Base-by-base conservation (phyloP, 2,888 invertebrate species). In the Isoperla grammatica region DNA sequence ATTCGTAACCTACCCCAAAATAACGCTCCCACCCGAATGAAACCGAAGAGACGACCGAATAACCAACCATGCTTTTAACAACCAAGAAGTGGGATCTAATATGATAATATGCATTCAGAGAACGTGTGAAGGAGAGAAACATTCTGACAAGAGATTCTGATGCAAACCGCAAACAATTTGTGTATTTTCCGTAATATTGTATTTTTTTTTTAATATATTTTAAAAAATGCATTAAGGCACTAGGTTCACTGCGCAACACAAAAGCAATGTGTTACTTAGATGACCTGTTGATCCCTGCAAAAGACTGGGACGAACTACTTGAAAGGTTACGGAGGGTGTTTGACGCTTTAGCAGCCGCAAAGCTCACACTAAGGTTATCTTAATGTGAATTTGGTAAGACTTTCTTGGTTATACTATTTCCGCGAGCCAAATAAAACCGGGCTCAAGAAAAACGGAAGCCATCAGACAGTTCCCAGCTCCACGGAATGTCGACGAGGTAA, bases 361-460 rank as follows among this genome's bases (percentile, higher is more conserved):
- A 66, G 0, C 54, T 71, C 11, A 71, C 68, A 0, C 48, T 73
- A 2, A 70, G 70, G 39, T 49, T 68, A 1, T 50, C 17, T 0
- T 70, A 72, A 61, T 69, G 69, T 54, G 48, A 61, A 6, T 69
- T 71, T 60, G 67, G 64, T 2, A 46, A 60, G n/a, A 42, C 4
- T 70, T 68, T 55, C 58, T 72, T 12, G 71, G 73, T 1, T 68
- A 69, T 45, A 56, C 66, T 1, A 65, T 71, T 5, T 61, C 61
- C 5, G 50, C 54, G 1, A 54, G 62, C 0, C 68, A 68, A 8
- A 61, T 72, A 1, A 56, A 62, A 56, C 63, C 63, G 5, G 66
- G 65, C 65, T 55, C 56, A 6, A 59, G 61, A 1, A 65, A 69
- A 66, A 57, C 61, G 57, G 12, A 9, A 22, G 56, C 70, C 45